Conservation (phyloP, 2,888 invertebrate species). For the Sympetrum striolatum region DNA sequence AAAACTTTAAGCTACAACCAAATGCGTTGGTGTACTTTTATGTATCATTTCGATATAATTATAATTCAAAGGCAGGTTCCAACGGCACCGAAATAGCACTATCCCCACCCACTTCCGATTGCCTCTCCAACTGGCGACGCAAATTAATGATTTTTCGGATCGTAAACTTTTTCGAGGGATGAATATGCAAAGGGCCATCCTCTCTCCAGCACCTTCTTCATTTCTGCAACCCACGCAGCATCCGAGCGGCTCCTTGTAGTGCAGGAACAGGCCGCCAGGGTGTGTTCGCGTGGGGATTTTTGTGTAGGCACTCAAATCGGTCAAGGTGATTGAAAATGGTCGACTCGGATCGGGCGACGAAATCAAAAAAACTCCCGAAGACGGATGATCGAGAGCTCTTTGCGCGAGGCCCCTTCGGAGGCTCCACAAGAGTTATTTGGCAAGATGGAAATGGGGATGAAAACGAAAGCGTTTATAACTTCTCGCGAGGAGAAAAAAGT, state of each 20-base stretch:
- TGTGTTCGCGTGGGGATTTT: constrained; percentile 12
- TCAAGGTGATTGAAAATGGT: constrained; percentile 31
- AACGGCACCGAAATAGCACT: neutral
- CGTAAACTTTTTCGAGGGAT: neutral
- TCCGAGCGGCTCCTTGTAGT: neutral
- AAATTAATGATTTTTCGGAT: neutral
- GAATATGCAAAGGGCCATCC: neutral
- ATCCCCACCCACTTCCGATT: neutral
- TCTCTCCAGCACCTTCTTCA: neutral
- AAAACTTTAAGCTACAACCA: too few species aligned
- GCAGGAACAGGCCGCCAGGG: neutral
- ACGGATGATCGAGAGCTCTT: neutral
- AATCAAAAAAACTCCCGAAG: neutral
- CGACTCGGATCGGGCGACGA: neutral
- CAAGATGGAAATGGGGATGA: neutral
- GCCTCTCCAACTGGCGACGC: too few species aligned
- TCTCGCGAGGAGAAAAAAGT: neutral
- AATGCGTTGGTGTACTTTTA: too few species aligned
- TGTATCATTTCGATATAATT: too few species aligned
- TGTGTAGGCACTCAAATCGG: constrained; percentile 33
- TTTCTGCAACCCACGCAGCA: neutral
- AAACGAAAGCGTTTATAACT: neutral
- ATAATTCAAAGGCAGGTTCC: neutral
- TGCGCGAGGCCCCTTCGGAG: neutral
- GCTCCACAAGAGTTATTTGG: neutral